Conservation (phyloP, 2,797 vertebrate genomes). For the Orestias chungarensis region DNA sequence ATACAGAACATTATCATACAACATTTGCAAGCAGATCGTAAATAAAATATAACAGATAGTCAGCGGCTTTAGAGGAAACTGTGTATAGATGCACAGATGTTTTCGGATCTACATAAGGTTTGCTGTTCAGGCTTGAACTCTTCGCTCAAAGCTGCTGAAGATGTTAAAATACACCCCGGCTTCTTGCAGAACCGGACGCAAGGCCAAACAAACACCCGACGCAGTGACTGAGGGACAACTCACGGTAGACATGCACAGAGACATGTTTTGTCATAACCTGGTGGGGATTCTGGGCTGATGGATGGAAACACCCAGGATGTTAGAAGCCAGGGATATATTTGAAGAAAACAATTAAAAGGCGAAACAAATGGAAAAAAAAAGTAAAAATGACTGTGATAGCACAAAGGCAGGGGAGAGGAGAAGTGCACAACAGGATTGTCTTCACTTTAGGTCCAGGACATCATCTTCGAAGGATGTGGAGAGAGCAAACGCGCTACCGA, state of each 20-base stretch:
- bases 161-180: constrained; percentile 41
- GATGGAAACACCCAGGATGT: constrained; percentile 28
- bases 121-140: constrained; percentile 53
- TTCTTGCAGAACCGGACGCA: constrained; percentile 33
- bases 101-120: constrained; percentile 68
- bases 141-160: constrained; percentile 43
- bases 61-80: constrained; percentile 45
- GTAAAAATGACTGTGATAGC: constrained; percentile 47
- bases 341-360: constrained; percentile 39
- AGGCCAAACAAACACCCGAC: constrained; percentile 59
- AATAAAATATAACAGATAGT: constrained; percentile 66
- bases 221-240: constrained; percentile 50
- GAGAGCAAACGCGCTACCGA: constrained; percentile 81
- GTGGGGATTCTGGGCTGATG: constrained; percentile 29
- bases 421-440: constrained; percentile 76
- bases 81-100: constrained; percentile 53
- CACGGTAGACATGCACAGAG: constrained; percentile 45
- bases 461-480: constrained; percentile 90
- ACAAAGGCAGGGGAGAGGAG: constrained; percentile 46
- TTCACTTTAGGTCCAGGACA: constrained; percentile 94
- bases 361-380: constrained; percentile 16
- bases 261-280: constrained; percentile 41
- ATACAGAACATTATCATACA: constrained; percentile 73
- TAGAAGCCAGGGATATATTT: constrained; percentile 18
- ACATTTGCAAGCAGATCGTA: constrained; percentile 65